Base-by-base conservation (phyloP, 2,888 invertebrate species). In the Frankliniella fusca region DNA sequence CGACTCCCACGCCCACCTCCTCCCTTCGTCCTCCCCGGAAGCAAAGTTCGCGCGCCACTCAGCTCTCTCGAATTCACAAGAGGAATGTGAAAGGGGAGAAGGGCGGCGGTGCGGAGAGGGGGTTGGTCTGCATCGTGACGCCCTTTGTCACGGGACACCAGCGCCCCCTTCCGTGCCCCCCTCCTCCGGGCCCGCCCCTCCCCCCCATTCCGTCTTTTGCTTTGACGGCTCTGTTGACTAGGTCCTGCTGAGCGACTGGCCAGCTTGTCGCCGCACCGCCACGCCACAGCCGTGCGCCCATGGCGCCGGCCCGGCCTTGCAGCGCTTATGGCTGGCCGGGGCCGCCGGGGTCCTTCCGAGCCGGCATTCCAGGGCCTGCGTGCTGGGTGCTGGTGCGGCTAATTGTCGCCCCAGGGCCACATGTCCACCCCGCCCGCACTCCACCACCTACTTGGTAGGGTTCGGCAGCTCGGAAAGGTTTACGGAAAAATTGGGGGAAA, bases 201-300 rank as follows among this genome's bases (percentile, higher is more conserved):
- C 54, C 54, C 15, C 18, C 54, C 54, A 15, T 54, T 54, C 11
- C 70, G 27, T 76, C 70, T 61, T 61, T 61, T 15, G 23, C 70
- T 76, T 76, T 76, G 70, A 76, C 70, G 70, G 70, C 70, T 76
- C 70, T 76, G 70, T 76, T 76, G 70, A 76, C 27, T 76, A 9
- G 70, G 70, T 76, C 70, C 70, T 12, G 70, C 70, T 27, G 70
- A 12, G 70, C 70, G 70, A 54, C 54, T 76, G 70, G 27, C 70
- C 23, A 12, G 11, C 70, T 27, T 23, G 70, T 11, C 23, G 70
- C 54, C 15, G 8, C 54, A 54, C n/a, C n/a, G n/a, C n/a, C n/a
- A n/a, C n/a, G n/a, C n/a, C 38, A 38, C 38, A 2, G 38, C 38
- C 38, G 38, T 2, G 38, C 3, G 38, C 38, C 38, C 38, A 38